Evolutionary conservation across 2,113 vertebrate genomes (phyloP).

Genomic region (Percopsis transmontana): DNA sequence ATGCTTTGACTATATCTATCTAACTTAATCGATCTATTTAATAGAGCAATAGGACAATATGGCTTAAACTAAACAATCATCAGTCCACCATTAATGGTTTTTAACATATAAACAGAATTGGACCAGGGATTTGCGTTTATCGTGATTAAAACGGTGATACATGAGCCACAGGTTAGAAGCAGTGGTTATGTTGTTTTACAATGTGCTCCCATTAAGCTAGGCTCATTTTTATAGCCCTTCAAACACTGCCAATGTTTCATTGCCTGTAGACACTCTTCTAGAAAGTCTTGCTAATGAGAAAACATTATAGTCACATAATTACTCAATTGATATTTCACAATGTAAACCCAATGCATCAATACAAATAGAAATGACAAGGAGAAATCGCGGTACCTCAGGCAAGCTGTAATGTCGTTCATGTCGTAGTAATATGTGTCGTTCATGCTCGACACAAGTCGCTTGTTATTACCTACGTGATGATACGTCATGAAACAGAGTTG

Average conservation of each 20-base stretch:
- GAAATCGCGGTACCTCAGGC: neutral
- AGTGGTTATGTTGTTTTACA: conserved; percentile 3
- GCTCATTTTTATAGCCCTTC: neutral
- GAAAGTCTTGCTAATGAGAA: neutral
- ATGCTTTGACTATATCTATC: conserved; percentile 18
- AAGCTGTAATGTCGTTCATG: too few relatives aligned
- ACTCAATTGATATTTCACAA: neutral
- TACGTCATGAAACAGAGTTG: too few relatives aligned
- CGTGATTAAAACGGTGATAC: conserved; percentile 24
- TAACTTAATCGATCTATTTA: too few relatives aligned
- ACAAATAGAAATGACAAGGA: conserved; percentile 7
- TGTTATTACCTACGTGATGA: too few relatives aligned
- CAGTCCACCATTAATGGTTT: neutral
- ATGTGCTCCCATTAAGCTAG: neutral
- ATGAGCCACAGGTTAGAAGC: neutral
- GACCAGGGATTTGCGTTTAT: conserved; percentile 9
- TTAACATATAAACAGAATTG: too few relatives aligned
- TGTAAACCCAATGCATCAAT: neutral
- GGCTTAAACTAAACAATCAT: conserved; percentile 23
- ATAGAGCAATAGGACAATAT: conserved; percentile 24
- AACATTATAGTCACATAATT: neutral
- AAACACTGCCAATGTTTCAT: neutral
- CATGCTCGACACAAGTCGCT: too few relatives aligned
- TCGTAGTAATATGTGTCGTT: too few relatives aligned
- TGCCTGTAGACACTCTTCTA: neutral